Evolutionary conservation across 2,888 invertebrate species (phyloP).

Genomic region (Hydrotaea diabolus): DNA sequence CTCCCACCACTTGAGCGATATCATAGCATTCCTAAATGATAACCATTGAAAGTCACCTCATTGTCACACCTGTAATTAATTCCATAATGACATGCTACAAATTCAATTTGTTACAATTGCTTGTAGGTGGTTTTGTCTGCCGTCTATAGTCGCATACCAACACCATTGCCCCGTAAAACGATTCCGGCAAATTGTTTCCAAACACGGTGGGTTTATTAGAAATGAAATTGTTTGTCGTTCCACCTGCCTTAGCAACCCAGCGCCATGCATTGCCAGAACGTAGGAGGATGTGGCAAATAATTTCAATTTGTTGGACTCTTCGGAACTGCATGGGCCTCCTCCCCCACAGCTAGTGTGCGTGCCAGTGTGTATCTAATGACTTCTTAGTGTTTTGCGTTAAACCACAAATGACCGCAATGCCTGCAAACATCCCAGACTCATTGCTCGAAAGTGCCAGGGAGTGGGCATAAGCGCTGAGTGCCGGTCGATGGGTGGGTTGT

Average conservation of each 20-base stretch:
- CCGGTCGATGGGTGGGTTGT: background rate
- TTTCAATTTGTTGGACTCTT: conserved; percentile 23
- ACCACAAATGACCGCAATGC: conserved; percentile 53
- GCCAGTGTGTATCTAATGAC: conserved; percentile 46
- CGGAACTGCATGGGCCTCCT: background rate
- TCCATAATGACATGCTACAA: conserved; percentile 61
- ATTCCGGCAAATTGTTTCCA: background rate
- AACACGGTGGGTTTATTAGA: background rate
- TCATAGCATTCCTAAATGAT: background rate
- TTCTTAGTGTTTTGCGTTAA: conserved; percentile 54
- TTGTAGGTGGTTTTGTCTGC: background rate
- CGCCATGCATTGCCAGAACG: background rate
- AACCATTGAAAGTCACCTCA: conserved; percentile 54
- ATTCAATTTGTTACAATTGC: conserved; percentile 63
- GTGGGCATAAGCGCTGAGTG: background rate
- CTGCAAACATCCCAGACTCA: background rate
- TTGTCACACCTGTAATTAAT: conserved; percentile 65
- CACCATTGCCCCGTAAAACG: background rate
- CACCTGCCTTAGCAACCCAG: background rate
- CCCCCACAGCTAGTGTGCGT: background rate
- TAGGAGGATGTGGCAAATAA: conserved; percentile 26
- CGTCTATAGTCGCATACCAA: background rate
- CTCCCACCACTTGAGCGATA: no score
- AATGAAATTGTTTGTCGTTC: background rate
- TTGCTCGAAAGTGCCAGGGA: background rate